phyloP scores from a whole-genome alignment of 2,888 invertebrate species.

The Liopterus haemorrhoidalis region DNA sequence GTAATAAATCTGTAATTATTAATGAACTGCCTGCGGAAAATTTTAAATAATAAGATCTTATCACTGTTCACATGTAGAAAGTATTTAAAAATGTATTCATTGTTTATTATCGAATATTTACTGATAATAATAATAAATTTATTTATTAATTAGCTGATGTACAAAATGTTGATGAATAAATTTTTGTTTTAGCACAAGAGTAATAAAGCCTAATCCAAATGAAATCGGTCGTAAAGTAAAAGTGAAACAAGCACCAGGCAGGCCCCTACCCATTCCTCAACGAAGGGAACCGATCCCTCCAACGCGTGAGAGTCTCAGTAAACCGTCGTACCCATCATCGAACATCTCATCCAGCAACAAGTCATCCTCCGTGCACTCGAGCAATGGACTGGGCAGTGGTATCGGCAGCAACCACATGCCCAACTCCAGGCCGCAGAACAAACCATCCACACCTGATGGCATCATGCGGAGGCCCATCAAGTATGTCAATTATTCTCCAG shows the following conservation, averaged over 20 bases:
- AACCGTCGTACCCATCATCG: slow-evolving; percentile 42
- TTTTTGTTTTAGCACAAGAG: slow-evolving; percentile 69
- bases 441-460: slow-evolving; percentile 52
- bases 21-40: too few species aligned
- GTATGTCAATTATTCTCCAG: too few species aligned
- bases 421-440: slow-evolving; percentile 47
- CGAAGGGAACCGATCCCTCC: slow-evolving; percentile 40
- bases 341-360: slow-evolving; percentile 40
- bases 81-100: background rate
- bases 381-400: slow-evolving; percentile 37
- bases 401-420: slow-evolving; percentile 43
- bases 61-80: background rate
- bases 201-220: slow-evolving; percentile 86
- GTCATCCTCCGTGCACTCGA: slow-evolving; percentile 37
- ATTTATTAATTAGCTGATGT: background rate
- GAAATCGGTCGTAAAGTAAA: slow-evolving; percentile 86
- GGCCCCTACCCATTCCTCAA: slow-evolving; percentile 29
- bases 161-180: background rate
- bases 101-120: background rate
- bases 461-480: slow-evolving; percentile 68
- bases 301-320: slow-evolving; percentile 39
- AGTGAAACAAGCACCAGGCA: slow-evolving; percentile 52
- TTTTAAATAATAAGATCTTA: background rate
- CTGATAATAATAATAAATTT: background rate
- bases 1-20: too few species aligned